Conservation (phyloP, 2,113 vertebrate species). For the Regulus satrapa region DNA sequence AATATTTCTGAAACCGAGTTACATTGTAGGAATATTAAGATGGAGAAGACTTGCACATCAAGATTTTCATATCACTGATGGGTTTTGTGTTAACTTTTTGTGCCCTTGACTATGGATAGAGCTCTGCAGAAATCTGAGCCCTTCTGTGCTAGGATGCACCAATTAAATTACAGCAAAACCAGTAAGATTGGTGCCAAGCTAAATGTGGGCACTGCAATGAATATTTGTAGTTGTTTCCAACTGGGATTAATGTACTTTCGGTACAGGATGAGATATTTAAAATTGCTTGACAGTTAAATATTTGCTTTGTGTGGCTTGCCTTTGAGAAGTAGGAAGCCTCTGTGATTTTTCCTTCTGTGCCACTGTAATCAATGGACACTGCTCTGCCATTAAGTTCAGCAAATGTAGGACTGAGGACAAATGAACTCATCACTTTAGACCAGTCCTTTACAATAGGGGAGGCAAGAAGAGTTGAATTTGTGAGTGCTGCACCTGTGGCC, state of each 20-base stretch:
- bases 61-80: background rate
- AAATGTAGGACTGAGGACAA: background rate
- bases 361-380: background rate
- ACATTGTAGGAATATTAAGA: background rate
- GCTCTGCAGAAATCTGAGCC: background rate
- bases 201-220: background rate
- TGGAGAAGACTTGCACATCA: background rate
- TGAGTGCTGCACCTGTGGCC: background rate
- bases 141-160: background rate
- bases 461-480: background rate
- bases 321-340: background rate
- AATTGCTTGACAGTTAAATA: background rate
- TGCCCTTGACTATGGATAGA: background rate
- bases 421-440: background rate
- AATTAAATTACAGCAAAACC: background rate
- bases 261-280: conserved; percentile 2
- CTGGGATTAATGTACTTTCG: background rate
- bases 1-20: background rate
- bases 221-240: background rate
- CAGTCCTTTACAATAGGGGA: background rate
- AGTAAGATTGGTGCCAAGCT: background rate
- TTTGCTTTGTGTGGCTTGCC: background rate
- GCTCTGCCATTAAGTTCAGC: background rate
- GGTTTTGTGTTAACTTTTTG: background rate
- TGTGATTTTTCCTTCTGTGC: background rate